These are phyloP conservation scores for Notiomystis cincta DNA, from an alignment of 2,113 vertebrate species.

Conservation along the genomic window DNA sequence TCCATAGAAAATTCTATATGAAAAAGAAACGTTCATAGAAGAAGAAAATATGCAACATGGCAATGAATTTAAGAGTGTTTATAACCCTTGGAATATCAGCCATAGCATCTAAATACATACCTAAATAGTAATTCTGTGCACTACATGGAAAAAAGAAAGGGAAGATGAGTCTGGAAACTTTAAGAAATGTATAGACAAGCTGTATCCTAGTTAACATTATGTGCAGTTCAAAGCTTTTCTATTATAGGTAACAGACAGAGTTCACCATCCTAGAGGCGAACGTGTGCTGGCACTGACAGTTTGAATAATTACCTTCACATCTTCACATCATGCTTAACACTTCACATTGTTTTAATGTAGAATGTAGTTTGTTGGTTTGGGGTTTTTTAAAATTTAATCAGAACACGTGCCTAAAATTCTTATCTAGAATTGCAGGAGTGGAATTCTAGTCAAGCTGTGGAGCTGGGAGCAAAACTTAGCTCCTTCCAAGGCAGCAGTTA, in stretches of 20 bases:
- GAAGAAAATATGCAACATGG: neutral
- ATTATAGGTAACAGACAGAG: neutral
- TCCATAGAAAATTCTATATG: neutral
- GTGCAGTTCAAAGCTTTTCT: neutral
- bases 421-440: neutral
- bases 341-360: neutral
- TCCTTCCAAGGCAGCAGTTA: neutral
- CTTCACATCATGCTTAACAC: neutral
- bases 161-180: neutral
- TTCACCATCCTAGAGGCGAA: neutral
- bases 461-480: neutral
- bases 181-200: neutral
- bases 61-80: neutral
- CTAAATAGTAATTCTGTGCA: neutral
- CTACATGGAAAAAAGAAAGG: neutral
- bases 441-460: neutral
- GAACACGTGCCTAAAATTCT: neutral
- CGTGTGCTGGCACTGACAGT: fast-evolving
- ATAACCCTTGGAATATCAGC: neutral
- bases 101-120: neutral
- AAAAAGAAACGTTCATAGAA: neutral
- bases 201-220: neutral
- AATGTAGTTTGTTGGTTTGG: neutral
- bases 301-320: neutral
- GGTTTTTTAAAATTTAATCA: neutral